A percentile compares a stretch with the other conserved stretches of the same genome.
phyloP scores from a whole-genome alignment of 2,797 vertebrate species.

The Clamator glandarius region DNA sequence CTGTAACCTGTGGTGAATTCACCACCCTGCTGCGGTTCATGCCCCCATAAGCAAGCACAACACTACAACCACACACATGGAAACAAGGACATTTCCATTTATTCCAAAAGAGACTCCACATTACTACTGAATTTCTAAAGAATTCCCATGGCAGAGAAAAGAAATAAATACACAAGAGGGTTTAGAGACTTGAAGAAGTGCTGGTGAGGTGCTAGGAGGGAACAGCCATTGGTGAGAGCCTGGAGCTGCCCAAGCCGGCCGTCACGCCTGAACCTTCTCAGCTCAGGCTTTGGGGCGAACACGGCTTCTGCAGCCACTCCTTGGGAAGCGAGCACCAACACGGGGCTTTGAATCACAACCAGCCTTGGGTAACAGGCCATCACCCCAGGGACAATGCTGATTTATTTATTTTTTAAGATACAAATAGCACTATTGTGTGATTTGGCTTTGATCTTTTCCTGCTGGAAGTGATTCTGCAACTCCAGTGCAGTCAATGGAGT shows the following conservation, averaged over 20 bases:
- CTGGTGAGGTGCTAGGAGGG: neutral
- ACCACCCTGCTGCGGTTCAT: fast-evolving
- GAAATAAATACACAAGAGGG: neutral
- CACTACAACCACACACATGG: fast-evolving
- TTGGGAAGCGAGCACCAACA: neutral
- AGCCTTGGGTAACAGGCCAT: neutral
- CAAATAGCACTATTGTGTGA: neutral
- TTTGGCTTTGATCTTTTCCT: neutral
- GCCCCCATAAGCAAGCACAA: neutral
- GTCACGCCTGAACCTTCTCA: no score
- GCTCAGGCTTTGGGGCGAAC: neutral
- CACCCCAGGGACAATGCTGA: neutral
- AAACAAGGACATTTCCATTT: neutral
- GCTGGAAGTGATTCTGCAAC: slow-evolving; percentile 3
- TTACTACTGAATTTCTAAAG: neutral
- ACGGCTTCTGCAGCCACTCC: neutral
- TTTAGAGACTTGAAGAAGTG: neutral
- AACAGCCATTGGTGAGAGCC: neutral
- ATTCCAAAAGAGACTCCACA: neutral
- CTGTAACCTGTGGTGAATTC: fast-evolving
- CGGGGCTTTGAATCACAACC: neutral
- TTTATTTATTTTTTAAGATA: neutral
- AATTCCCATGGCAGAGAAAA: neutral
- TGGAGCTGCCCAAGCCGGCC: neutral
- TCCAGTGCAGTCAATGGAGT: neutral